Percentiles rank a stretch among this genome's conserved stretches.
These are phyloP conservation scores for Cyanocitta stelleri DNA, from an alignment of 2,113 vertebrate species.

Conservation along the genomic window DNA sequence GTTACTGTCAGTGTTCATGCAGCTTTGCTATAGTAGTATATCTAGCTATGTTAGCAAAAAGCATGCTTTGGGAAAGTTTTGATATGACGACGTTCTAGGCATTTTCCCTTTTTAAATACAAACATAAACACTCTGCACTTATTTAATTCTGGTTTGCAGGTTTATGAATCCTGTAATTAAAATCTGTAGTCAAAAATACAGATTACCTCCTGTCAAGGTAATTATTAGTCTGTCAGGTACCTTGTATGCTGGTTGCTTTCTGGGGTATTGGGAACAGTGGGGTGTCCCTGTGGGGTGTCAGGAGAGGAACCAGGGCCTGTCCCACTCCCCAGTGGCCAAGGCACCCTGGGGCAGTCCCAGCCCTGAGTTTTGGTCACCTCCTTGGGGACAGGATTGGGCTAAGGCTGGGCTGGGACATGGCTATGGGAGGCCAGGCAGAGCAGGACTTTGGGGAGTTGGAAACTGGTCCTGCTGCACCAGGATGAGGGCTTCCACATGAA, in stretches of 20 bases:
- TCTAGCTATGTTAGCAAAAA: background rate
- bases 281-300: too few relatives aligned
- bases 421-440: background rate
- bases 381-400: too few relatives aligned
- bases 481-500: fast-evolving
- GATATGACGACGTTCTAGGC: background rate
- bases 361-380: background rate
- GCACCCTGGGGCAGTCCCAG: fast-evolving
- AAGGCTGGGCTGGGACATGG: background rate
- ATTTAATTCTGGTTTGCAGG: background rate
- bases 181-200: background rate
- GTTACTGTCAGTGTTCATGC: background rate
- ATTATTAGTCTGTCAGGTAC: background rate
- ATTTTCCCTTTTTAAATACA: background rate
- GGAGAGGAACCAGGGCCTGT: background rate
- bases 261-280: background rate
- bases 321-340: too few relatives aligned
- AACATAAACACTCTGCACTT: background rate
- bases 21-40: background rate
- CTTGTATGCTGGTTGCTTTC: background rate
- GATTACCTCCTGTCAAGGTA: background rate
- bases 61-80: background rate
- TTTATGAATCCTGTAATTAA: background rate
- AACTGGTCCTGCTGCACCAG: fast-evolving
- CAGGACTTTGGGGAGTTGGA: background rate